Evolutionary conservation across 2,888 invertebrate genomes (phyloP), one percentile per base, ranked within the genome.

Genomic region (Pegoplata infirma): DNA sequence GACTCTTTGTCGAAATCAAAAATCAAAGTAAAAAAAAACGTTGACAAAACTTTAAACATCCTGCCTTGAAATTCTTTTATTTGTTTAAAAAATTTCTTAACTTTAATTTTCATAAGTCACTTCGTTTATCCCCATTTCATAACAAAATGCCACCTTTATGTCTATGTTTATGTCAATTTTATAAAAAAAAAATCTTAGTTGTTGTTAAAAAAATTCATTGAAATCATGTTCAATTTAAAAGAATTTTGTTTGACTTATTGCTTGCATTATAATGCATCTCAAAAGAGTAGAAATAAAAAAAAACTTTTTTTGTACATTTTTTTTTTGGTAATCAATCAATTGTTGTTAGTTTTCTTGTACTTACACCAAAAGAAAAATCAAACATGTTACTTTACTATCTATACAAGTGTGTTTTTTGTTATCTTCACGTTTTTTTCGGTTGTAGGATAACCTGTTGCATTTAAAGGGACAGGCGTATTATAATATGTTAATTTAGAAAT

Each of bases 401-500:
- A 44, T 71, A 59, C 71, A 76, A 71, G 66, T 71, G 76, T 69
- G 25, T 66, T 40, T 47, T 47, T 56, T 66, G 3, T 64, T 10
- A 14, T 51, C 19, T 47, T 58, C 32, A 58, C 49, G 23, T 21
- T 36, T 21, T 28, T 19, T 47, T 12, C 63, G 67, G 17, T 53
- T 69, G 64, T 71, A 59, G 64, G 64, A 74, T 74, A 78, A 78
- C 78, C 78, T 78, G 74, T 74, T 78, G 78, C 69, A 59, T 47
- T 66, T 61, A 40, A 71, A 78, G 69, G 78, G 78, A 76, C 76
- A 76, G 71, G 68, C 64, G 66, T 76, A 76, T 53, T 58, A 66
- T 55, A 74, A 78, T 78, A 78, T 78, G 74, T 78, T 78, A 78
- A 78, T 78, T 78, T 78, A 49, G 32, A 49, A 68, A 73, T 44